Base-by-base conservation (phyloP, 2,113 vertebrate genomes). In the Uria aalge region DNA sequence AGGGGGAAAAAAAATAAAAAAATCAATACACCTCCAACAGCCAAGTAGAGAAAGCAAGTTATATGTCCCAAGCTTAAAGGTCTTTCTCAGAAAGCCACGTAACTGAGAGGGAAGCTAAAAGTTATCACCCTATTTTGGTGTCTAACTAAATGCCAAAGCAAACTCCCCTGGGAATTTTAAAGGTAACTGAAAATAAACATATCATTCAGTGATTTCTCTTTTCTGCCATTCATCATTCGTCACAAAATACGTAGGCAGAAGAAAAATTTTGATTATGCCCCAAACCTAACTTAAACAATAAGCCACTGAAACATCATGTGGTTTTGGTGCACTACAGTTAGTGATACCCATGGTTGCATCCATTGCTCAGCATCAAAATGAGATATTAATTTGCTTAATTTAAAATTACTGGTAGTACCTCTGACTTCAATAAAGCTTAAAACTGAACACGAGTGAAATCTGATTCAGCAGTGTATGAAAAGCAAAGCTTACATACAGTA, bases 321-420 rank as follows among this genome's bases (percentile, higher is more conserved):
- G 27, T 10, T 68, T 78, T 72, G 59, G 26, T 72, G 74, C 30
- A 12, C 14, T 72, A 18, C 57, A 77, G 53, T 41, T 66, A 72
- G 36, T 7, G 21, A 56, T 2, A 76, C 23, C 26, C 43, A 47
- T 6, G 8, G 15, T 6, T 60, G 9, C 20, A 67, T 32, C 53
- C 43, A 52, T 22, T 1, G 2, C 43, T 38, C 23, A 32, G 60
- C 0, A 0, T 24, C 57, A 73, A 83, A 72, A 72, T 57, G 56
- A 74, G 50, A 24, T 38, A n/a, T 6, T 47, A 7, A 26, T 56
- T 26, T 45, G 8, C 8, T 69, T 88, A 67, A 57, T 66, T 66
- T 62, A 76, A 50, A 56, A 78, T 27, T 41, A 45, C 11, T 79
- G 11, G 21, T 20, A 41, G 30, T 13, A 60, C 2, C 13, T 5